phyloP scores from a whole-genome alignment of 2,888 invertebrate genomes.

The Campopleginae sp. region DNA sequence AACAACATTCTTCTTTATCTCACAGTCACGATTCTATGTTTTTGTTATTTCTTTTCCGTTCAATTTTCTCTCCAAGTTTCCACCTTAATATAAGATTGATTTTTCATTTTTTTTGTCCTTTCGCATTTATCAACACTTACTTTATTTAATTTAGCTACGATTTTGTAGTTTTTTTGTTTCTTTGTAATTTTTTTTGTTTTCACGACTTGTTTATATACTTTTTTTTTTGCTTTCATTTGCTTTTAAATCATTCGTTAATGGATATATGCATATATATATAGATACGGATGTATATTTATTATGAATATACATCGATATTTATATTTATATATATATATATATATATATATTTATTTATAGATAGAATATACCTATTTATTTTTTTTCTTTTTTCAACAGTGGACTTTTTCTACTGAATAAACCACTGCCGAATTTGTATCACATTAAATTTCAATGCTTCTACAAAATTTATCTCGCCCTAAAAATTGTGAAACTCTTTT shows the following conservation, averaged over 20 bases:
- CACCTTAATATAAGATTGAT: slow-evolving; percentile 61
- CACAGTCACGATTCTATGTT: slow-evolving; percentile 28
- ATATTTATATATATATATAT: slow-evolving; percentile 54
- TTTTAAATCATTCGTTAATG: slow-evolving; percentile 63
- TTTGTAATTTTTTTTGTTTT: slow-evolving; percentile 55
- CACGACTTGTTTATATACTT: slow-evolving; percentile 53
- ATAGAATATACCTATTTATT: slow-evolving; percentile 67
- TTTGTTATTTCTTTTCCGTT: not conserved
- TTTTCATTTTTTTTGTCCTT: slow-evolving; percentile 67
- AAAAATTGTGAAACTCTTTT: slow-evolving; percentile 17
- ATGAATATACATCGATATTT: slow-evolving; percentile 38
- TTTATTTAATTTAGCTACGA: slow-evolving; percentile 54
- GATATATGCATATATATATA: slow-evolving; percentile 51
- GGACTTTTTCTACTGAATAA: slow-evolving; percentile 61
- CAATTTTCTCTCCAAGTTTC: slow-evolving; percentile 36
- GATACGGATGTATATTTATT: not conserved
- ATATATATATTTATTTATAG: slow-evolving; percentile 68
- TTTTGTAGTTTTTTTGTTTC: slow-evolving; percentile 64
- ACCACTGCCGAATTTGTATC: slow-evolving; percentile 78
- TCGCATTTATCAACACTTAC: slow-evolving; percentile 61
- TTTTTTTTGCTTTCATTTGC: slow-evolving; percentile 48
- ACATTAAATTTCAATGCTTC: slow-evolving; percentile 78
- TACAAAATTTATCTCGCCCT: slow-evolving; percentile 70
- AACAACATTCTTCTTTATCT: slow-evolving; percentile 33
- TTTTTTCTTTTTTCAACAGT: slow-evolving; percentile 60